Conservation (phyloP, 1,140 invertebrate genomes). For the Ceratina japonica region DNA sequence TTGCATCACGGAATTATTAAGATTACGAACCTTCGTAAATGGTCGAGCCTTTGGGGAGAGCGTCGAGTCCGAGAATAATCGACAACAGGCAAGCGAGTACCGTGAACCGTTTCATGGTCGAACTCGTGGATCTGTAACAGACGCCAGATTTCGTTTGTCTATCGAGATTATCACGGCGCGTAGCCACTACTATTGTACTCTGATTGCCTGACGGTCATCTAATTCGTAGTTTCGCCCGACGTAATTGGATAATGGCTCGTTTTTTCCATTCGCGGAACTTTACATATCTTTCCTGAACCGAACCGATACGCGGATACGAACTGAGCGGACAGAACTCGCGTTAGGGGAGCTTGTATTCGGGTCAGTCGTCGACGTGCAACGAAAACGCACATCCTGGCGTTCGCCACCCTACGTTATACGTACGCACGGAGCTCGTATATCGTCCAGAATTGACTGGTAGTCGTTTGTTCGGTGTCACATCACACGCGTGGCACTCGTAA, state of each 20-base stretch:
- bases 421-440: neutral
- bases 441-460: no score
- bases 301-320: neutral
- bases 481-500: neutral
- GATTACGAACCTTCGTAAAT: conserved; percentile 61
- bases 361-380: conserved; percentile 15
- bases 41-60: conserved; percentile 44
- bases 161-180: no score
- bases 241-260: conserved; percentile 4
- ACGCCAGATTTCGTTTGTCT: no score
- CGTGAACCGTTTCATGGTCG: conserved; percentile 38
- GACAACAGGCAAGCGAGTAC: conserved; percentile 40
- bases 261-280: neutral
- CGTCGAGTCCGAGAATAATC: neutral
- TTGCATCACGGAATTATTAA: neutral
- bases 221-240: conserved; percentile 2
- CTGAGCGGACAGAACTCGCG: neutral
- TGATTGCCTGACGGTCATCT: neutral
- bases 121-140: conserved; percentile 32
- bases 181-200: neutral
- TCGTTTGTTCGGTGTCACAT: no score
- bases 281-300: no score
- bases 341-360: conserved; percentile 22
- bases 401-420: neutral
- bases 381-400: neutral